Conservation (phyloP, 92 coral and sea anemone genomes). For the Porites evermanni region DNA sequence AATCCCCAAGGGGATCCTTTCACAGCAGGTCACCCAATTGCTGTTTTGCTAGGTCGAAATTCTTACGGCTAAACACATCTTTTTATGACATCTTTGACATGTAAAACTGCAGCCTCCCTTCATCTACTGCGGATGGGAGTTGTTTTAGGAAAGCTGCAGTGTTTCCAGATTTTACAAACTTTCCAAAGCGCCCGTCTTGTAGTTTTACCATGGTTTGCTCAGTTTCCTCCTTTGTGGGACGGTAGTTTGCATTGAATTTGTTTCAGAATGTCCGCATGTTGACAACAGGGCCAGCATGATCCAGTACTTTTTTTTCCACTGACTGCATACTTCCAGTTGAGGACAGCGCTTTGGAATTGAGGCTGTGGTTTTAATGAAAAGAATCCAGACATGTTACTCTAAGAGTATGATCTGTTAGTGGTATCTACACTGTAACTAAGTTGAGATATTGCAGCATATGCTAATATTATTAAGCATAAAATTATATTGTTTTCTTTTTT, state of each 20-base stretch:
- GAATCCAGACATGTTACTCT: no score
- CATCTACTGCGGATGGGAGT: slow-evolving; percentile 46
- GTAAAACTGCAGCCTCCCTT: slow-evolving; percentile 43
- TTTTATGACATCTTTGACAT: slow-evolving; percentile 28
- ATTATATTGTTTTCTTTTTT: no score
- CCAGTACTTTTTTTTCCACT: slow-evolving; percentile 41
- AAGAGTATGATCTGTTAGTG: no score
- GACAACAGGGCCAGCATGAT: slow-evolving; percentile 64
- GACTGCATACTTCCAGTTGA: neutral
- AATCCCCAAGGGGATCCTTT: slow-evolving; percentile 50
- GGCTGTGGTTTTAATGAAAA: slow-evolving; percentile 27
- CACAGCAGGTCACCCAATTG: slow-evolving; percentile 27
- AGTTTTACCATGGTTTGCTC: slow-evolving; percentile 38
- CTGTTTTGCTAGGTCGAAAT: slow-evolving; percentile 47
- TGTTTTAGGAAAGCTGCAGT: slow-evolving; percentile 45
- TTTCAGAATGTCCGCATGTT: slow-evolving; percentile 50
- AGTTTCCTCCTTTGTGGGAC: slow-evolving; percentile 48
- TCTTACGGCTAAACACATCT: slow-evolving; percentile 33
- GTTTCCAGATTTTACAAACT: slow-evolving; percentile 25
- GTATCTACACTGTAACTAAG: no score
- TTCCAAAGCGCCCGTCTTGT: slow-evolving; percentile 42
- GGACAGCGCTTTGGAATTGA: slow-evolving; percentile 10
- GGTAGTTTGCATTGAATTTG: slow-evolving; percentile 50
- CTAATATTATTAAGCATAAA: no score
- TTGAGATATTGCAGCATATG: no score